Base-by-base conservation (phyloP, 2,888 invertebrate species). In the Hirtodrosophila trivittata region DNA sequence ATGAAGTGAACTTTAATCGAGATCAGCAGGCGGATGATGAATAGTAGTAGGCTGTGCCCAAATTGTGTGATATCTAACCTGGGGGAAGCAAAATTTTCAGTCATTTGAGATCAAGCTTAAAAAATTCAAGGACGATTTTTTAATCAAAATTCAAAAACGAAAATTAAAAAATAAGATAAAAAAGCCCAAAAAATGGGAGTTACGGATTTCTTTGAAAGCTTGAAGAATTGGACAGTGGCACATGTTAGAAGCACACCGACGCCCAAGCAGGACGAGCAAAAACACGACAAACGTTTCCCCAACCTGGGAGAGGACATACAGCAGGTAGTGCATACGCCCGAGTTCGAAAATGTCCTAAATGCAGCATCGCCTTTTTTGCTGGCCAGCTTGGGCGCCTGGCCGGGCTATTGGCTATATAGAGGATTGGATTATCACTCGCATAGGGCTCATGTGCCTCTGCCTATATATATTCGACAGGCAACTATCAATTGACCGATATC, bases 271-370 rank as follows among this genome's bases (percentile, higher is more conserved):
- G 41, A 16, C 3, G 56, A 65, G 12, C n/a, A 37, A 1, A 21
- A 7, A 3, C 7, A 12, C 5, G 6, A 0, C 0, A 47, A 6
- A 1, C 45, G 4, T 3, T 28, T 39, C 0, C 66, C 72, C 9
- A 82, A 86, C 47, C 45, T 88, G 13, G 88, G 87, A 6, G 77
- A 80, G 26, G 74, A 85, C 9, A 58, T 87, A 14, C 72, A 74
- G 1, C 50, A 60, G 10, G 51, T 86, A 12, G 58, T 87, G 14
- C 67, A 77, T 6, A 70, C 76, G 10, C 47, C 52, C 0, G 65
- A 71, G 6, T 80, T 87, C 28, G 70, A 65, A 21, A 38, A 41
- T 6, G 65, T 73, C 43, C 39, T 75, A 6, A 58, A 60, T 25
- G 35, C 81, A 0, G 71, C 74, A 1, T 68, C 78, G 2, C 86